Percentiles rank a stretch among this genome's conserved stretches.
phyloP scores from a whole-genome alignment of 2,888 invertebrate genomes.

The Andrena bicolor region DNA sequence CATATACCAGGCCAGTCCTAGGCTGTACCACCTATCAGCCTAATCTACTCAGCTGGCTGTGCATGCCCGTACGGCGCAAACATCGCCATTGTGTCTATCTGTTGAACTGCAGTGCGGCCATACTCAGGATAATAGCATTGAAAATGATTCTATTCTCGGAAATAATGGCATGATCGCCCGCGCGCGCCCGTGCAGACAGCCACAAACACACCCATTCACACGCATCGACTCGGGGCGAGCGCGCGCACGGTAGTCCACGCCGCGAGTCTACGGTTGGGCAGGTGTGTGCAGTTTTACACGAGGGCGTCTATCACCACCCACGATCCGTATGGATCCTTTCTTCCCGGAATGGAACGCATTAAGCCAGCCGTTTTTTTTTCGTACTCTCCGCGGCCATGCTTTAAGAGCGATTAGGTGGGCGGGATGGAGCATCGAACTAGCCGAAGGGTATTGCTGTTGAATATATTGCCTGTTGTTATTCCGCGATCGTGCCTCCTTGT shows the following conservation, averaged over 20 bases:
- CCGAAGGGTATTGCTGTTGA: neutral
- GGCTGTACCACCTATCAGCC: conserved; percentile 72
- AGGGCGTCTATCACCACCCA: conserved; percentile 18
- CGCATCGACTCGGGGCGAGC: neutral
- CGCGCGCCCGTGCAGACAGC: neutral
- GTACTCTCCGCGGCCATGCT: conserved; percentile 2
- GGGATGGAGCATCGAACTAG: neutral
- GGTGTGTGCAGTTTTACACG: conserved; percentile 17
- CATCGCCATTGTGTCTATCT: conserved; percentile 78
- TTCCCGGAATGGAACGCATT: conserved; percentile 38
- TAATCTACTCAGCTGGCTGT: conserved; percentile 76
- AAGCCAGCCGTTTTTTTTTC: conserved; percentile 12
- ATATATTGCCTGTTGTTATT: neutral
- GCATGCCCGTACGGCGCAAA: conserved; percentile 71
- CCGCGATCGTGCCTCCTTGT: neutral
- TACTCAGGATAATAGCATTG: conserved; percentile 76
- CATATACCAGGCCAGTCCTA: conserved; percentile 69
- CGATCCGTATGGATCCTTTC: conserved; percentile 14
- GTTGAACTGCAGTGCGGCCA: conserved; percentile 74
- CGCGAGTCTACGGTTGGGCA: neutral
- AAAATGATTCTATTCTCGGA: conserved; percentile 78
- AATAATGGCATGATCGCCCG: conserved; percentile 65
- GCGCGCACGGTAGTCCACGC: neutral
- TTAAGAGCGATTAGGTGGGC: conserved; percentile 12
- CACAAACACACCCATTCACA: neutral